Evolutionary conservation across 2,797 vertebrate species (phyloP).

Genomic region (Emys orbicularis): DNA sequence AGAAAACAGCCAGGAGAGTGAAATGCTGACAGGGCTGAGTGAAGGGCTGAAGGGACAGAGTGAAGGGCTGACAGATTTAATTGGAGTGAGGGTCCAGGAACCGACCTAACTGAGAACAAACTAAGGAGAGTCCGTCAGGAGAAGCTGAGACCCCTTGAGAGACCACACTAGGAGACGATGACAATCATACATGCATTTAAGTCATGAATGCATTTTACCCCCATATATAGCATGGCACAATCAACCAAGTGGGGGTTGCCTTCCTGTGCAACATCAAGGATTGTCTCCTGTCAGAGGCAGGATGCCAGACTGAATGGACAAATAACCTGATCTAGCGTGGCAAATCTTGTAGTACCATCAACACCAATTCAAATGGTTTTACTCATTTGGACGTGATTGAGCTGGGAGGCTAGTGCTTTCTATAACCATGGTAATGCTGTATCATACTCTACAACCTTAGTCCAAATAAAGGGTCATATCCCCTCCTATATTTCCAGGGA

Average conservation of each 20-base stretch:
- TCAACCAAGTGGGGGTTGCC: constrained; percentile 48
- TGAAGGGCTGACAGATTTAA: not conserved
- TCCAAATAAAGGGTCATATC: constrained; percentile 58
- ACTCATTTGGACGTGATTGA: constrained; percentile 67
- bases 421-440: constrained; percentile 67
- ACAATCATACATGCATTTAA: not conserved
- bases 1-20: not conserved
- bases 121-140: not conserved
- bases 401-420: constrained; percentile 60
- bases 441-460: constrained; percentile 54
- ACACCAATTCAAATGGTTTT: constrained; percentile 67
- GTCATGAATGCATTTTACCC: constrained; percentile 37
- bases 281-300: constrained; percentile 11
- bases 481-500: constrained; percentile 60
- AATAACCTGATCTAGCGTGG: constrained; percentile 67
- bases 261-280: no score
- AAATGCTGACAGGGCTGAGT: no score
- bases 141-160: not conserved
- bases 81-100: not conserved
- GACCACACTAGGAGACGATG: not conserved
- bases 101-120: not conserved
- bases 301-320: constrained; percentile 57
- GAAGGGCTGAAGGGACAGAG: no score
- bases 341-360: constrained; percentile 56
- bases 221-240: constrained; percentile 36